Base-by-base conservation (phyloP, 2,113 vertebrate species). In the Phylloscopus trochiloides region DNA sequence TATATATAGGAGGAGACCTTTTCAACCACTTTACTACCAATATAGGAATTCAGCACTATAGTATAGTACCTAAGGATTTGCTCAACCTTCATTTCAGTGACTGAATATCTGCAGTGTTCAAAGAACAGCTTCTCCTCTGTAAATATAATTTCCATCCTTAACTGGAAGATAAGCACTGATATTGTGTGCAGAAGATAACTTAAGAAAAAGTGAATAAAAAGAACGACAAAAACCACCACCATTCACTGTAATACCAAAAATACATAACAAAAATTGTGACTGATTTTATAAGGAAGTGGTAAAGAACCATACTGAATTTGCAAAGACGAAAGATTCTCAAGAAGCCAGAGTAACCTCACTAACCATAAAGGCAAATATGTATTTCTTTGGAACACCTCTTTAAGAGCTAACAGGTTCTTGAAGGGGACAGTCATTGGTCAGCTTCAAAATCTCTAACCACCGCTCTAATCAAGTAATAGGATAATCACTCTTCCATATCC, bases 231-330 rank as follows among this genome's bases (percentile, higher is more conserved):
- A 47, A 86, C 20, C 62, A 78, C n/a, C 43, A 78, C 25, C 0
- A 0, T 74, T 93, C 79, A 38, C n/a, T 77, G 45, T n/a, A 93
- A 84, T 38, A 62, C 40, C 79, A 92, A 85, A 83, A 93, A 91
- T 77, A 74, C 2, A 3, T 3, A 68, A 38, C 1, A 84, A 71
- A 94, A 94, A 90, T 12, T 43, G 50, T 93, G 63, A 90, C 81
- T 78, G 59, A 31, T 76, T 95, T 91, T 61, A 55, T 43, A 78
- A 84, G 82, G 88, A 96, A 91, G 82, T 92, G 82, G 82, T 88
- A 63, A 93, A 93, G 72, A 90, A 67, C 29, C 18, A 48, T 45
- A 81, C 1, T 21, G 14, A 96, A 86, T 74, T 81, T 86, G 63
- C 26, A 85, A 77, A 77, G 48, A 20, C 7, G 0, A 47, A 94